These are phyloP conservation scores for Malthinus seriepunctatus DNA, from an alignment of 2,888 invertebrate genomes.

Conservation along the genomic window DNA sequence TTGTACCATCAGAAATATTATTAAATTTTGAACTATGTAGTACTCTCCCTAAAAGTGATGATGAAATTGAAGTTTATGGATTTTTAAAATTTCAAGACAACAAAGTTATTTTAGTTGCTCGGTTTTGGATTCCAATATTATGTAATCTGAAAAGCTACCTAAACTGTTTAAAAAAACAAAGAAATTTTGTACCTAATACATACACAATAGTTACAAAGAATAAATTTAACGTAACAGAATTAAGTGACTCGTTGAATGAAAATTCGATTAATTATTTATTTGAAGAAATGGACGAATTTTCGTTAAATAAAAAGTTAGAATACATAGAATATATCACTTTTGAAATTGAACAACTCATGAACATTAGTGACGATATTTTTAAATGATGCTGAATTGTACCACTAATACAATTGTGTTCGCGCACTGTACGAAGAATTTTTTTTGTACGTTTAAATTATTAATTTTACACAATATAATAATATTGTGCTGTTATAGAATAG, in stretches of 20 bases:
- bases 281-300: slow-evolving; percentile 14
- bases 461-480: too few species aligned
- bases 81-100: neutral
- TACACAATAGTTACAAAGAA: slow-evolving; percentile 1
- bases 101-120: slow-evolving; percentile 8
- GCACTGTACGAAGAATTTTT: too few species aligned
- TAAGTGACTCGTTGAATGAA: neutral
- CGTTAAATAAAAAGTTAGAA: slow-evolving; percentile 14
- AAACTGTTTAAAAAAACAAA: slow-evolving; percentile 4
- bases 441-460: too few species aligned
- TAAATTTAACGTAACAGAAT: neutral
- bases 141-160: slow-evolving; percentile 1
- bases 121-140: slow-evolving; percentile 10
- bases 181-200: slow-evolving; percentile 1
- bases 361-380: slow-evolving; percentile 20
- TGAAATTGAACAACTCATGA: slow-evolving; percentile 22
- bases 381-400: neutral
- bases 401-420: too few species aligned
- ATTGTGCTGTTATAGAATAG: too few species aligned
- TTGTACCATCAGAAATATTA: neutral
- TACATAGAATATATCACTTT: slow-evolving; percentile 12
- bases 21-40: slow-evolving; percentile 7
- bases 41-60: neutral
- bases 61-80: slow-evolving; percentile 15
- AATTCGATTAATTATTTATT: neutral